Conservation (phyloP, 2,113 vertebrate genomes). For the Miniopterus natalensis region DNA sequence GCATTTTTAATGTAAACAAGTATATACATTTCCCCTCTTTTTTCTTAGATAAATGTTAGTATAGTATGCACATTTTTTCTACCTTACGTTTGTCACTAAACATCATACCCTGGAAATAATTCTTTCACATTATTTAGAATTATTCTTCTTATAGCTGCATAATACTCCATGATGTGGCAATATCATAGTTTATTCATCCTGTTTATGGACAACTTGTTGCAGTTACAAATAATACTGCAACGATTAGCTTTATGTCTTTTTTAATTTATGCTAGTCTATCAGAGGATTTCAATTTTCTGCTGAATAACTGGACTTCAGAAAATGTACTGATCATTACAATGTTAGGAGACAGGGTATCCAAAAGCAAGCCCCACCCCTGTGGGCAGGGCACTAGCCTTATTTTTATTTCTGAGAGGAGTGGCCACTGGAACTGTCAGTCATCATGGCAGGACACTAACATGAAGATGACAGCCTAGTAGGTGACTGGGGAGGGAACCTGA, state of each 20-base stretch:
- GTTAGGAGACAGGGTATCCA: background rate
- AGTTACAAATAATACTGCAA: background rate
- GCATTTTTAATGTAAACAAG: constrained; percentile 28
- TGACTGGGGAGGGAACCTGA: background rate
- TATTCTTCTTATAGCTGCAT: background rate
- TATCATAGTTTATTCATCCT: background rate
- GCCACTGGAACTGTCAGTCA: background rate
- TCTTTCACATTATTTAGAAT: background rate
- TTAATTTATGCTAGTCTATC: background rate
- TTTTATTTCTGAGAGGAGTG: constrained; percentile 19
- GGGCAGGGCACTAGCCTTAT: background rate
- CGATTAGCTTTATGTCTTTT: background rate
- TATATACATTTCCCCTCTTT: background rate
- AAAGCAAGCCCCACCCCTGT: background rate
- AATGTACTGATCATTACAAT: background rate
- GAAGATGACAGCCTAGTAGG: background rate
- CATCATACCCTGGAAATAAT: background rate
- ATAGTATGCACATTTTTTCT: background rate
- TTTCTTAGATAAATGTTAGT: background rate
- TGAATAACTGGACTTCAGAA: background rate
- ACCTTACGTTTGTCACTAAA: constrained; percentile 1
- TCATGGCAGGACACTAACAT: background rate
- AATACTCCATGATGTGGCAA: background rate
- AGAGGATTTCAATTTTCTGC: background rate
- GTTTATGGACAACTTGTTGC: background rate